Base-by-base conservation (phyloP, 2,113 vertebrate species). In the Hyla sarda region DNA sequence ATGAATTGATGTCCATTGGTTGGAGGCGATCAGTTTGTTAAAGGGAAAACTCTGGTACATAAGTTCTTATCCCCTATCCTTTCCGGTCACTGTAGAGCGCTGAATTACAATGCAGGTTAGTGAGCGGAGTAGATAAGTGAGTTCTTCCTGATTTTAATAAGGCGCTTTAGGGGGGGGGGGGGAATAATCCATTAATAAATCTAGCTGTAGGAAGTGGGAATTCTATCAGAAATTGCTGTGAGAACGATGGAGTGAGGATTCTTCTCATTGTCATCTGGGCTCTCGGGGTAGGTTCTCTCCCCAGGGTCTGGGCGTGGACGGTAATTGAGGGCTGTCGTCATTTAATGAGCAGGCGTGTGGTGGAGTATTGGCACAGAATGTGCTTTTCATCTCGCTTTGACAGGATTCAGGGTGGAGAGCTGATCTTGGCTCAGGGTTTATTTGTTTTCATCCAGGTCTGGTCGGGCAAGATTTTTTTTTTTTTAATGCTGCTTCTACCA, bases 341-440 rank as follows among this genome's bases (percentile, higher is more conserved):
- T 81, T 87, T 87, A 86, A 80, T 80, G 84, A 87, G 85, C 77
- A 71, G 78, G 78, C 78, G 78, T 81, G 85, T 82, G 85, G 50
- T 73, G 60, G 85, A 41, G 19, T 82, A 87, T 82, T 82, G 85
- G 85, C 85, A 87, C 85, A 82, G 67, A 82, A 67, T 30, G 37
- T 73, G 67, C 85, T 82, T 87, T 86, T 82, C 77, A 87, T 82
- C 67, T 82, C 85, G 50, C 67, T 5, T 17, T 87, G 85, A 82
- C 85, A 82, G 85, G 67, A 73, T 82, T 56, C 52, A 74, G 85
- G 85, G 85, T 82, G 85, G 85, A 81, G 85, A 81, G 69, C 78
- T 81, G 77, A 87, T 87, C 78, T 87, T 87, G 85, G 78, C 85
- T 86, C 50, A n/a, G 1, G 23, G n/a, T 87, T 62, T 86, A 86